Conservation (phyloP, 2,113 vertebrate genomes). For the Hirundichthys speculiger region DNA sequence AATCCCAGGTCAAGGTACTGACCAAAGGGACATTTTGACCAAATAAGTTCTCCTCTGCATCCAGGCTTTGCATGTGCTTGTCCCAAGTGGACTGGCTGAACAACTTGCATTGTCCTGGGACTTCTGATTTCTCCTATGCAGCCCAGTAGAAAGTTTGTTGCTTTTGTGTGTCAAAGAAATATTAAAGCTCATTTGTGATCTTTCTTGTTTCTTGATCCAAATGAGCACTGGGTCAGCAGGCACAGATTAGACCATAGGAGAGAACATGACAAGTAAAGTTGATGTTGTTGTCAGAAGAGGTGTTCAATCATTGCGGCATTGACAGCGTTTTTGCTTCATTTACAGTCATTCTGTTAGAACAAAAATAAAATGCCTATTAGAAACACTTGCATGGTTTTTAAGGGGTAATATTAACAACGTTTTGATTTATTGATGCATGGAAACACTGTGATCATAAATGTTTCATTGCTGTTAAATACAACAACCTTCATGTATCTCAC, state of each 20-base stretch:
- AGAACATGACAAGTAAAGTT: too few species aligned
- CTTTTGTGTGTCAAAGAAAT: conserved; percentile 18
- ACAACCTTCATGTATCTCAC: background rate
- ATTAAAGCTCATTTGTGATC: conserved; percentile 15
- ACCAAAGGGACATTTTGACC: conserved; percentile 20
- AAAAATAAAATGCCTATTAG: too few species aligned
- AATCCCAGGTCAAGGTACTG: conserved; percentile 72
- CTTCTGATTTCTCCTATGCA: conserved; percentile 34
- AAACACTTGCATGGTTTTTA: too few species aligned
- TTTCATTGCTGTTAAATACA: background rate
- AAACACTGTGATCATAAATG: background rate
- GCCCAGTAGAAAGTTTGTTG: conserved; percentile 15
- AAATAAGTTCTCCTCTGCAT: conserved; percentile 44
- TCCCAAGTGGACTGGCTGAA: conserved; percentile 13
- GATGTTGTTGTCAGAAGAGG: too few species aligned
- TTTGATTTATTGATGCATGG: background rate
- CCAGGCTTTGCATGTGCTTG: conserved; percentile 59
- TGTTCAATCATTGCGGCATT: too few species aligned
- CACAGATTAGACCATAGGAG: conserved; percentile 11
- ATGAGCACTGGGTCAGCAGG: background rate
- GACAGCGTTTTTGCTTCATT: too few species aligned
- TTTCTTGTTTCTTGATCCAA: conserved; percentile 36
- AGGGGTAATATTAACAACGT: too few species aligned
- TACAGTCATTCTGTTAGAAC: too few species aligned
- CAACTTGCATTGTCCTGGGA: conserved; percentile 23